Percentiles rank a stretch among this genome's conserved stretches.
Evolutionary conservation across 1,140 invertebrate genomes (phyloP).

Genomic region (Macrosteles quadrilineatus): DNA sequence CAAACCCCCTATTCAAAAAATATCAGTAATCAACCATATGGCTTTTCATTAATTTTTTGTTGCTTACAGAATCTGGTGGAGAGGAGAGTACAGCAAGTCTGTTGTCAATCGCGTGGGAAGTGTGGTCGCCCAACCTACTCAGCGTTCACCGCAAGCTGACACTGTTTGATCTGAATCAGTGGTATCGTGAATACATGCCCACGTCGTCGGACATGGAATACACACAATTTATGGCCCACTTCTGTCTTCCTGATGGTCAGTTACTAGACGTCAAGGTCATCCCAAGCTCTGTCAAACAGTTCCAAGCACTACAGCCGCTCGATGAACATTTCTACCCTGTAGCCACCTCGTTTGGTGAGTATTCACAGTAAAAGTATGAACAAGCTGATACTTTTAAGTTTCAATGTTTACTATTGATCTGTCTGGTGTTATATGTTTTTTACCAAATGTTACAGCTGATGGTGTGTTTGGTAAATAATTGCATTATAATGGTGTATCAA

Average conservation of each 20-base stretch:
- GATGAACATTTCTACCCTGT: conserved; percentile 83
- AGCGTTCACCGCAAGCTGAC: conserved; percentile 51
- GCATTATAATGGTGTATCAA: no score
- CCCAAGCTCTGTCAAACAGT: conserved; percentile 47
- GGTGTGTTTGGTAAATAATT: no score
- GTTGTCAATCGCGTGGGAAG: conserved; percentile 57
- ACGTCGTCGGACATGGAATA: conserved; percentile 45
- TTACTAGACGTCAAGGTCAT: conserved; percentile 49
- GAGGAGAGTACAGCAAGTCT: conserved; percentile 51
- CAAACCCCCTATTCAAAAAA: no score
- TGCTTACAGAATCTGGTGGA: conserved; percentile 31
- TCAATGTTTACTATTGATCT: conserved; percentile 4
- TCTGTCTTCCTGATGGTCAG: neutral
- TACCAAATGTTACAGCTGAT: no score
- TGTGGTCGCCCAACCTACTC: conserved; percentile 48
- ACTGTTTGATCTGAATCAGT: conserved; percentile 91
- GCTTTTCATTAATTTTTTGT: no score
- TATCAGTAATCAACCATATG: no score
- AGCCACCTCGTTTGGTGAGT: conserved; percentile 72
- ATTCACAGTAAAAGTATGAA: conserved; percentile 39
- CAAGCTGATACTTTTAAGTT: neutral
- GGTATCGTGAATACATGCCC: conserved; percentile 95
- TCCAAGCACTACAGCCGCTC: conserved; percentile 54
- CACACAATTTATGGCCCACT: conserved; percentile 10
- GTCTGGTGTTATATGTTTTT: no score